Conservation (phyloP, 2,113 vertebrate genomes). For the Ailuropoda melanoleuca region DNA sequence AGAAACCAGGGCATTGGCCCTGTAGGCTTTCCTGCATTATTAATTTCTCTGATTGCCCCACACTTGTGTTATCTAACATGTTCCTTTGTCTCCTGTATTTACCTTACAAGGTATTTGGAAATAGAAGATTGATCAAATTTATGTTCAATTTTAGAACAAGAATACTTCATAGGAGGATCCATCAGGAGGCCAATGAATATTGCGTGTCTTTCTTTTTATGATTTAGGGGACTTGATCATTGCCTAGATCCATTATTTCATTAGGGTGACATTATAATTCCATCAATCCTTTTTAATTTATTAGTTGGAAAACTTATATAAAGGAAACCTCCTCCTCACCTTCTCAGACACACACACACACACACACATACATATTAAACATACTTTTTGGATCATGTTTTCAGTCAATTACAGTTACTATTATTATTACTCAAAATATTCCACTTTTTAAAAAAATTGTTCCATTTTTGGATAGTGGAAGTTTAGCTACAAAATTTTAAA, state of each 20-base stretch:
- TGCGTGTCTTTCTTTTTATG: neutral
- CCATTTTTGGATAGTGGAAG: neutral
- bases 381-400: neutral
- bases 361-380: neutral
- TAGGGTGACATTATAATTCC: neutral
- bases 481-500: neutral
- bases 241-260: slow-evolving; percentile 6
- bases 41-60: neutral
- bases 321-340: neutral
- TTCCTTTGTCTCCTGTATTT: neutral
- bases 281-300: neutral
- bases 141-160: slow-evolving; percentile 28
- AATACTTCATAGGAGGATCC: neutral
- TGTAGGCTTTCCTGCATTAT: neutral
- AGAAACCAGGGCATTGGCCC: neutral
- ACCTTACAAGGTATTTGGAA: neutral
- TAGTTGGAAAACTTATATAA: neutral
- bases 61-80: neutral
- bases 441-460: neutral
- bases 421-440: neutral
- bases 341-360: neutral
- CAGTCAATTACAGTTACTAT: neutral
- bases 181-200: neutral
- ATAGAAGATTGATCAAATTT: neutral
- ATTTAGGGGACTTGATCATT: neutral